phyloP scores from a whole-genome alignment of 1,140 invertebrate genomes.

The Bombus ignitus region DNA sequence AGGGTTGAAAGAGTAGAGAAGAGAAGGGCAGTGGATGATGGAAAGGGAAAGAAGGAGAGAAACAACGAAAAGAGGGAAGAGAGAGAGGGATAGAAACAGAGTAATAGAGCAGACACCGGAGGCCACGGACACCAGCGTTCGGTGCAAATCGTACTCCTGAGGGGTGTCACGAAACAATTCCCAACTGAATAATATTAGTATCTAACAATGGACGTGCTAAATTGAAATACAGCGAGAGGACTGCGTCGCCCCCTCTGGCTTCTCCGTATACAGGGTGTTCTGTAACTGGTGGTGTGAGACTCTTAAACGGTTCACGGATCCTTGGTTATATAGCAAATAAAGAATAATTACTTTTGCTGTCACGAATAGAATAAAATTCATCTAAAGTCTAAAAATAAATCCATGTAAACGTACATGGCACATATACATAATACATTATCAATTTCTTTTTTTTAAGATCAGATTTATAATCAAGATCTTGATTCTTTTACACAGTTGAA shows the following conservation, averaged over 20 bases:
- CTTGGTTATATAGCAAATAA: neutral
- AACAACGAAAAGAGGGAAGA: slow-evolving; percentile 41
- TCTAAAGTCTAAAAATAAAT: no score
- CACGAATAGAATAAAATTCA: no score
- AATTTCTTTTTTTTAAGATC: no score
- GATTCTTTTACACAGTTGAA: no score
- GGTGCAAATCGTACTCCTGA: slow-evolving; percentile 57
- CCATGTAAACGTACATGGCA: no score
- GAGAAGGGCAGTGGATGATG: neutral
- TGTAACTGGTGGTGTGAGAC: neutral
- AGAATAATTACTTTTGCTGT: neutral
- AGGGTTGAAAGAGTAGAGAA: neutral
- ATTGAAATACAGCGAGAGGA: slow-evolving; percentile 80
- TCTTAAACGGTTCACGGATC: neutral
- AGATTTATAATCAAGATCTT: no score
- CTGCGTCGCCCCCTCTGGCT: slow-evolving; percentile 24
- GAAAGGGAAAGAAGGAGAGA: neutral
- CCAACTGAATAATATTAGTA: slow-evolving; percentile 82
- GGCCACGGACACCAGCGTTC: slow-evolving; percentile 46
- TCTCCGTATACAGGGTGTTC: slow-evolving; percentile 43
- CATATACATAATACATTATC: no score
- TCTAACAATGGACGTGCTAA: slow-evolving; percentile 80
- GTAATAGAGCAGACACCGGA: slow-evolving; percentile 58
- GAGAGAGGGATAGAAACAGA: slow-evolving; percentile 60
- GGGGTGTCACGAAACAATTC: slow-evolving; percentile 80